Conservation (phyloP, 2,113 vertebrate species). For the Burhinus bistriatus region DNA sequence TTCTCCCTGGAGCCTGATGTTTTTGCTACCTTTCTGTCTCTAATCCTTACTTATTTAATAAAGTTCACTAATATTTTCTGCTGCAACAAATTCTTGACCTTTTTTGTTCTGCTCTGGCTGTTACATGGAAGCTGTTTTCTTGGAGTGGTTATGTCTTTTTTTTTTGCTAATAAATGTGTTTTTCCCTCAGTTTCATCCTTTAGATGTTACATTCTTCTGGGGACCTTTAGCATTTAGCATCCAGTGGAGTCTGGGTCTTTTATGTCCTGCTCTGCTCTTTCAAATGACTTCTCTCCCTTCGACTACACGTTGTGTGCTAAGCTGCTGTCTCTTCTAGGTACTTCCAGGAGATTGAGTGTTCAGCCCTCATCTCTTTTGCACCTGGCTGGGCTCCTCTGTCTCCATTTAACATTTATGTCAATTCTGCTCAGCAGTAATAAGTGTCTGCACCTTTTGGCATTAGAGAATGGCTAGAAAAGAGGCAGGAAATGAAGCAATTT, state of each 20-base stretch:
- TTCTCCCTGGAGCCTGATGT: not conserved
- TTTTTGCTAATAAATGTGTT: not conserved
- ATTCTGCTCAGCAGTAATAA: not conserved
- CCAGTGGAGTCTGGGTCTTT: not conserved
- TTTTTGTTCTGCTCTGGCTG: not conserved
- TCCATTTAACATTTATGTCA: not conserved
- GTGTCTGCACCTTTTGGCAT: not conserved
- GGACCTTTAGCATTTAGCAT: not conserved
- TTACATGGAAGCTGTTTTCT: not conserved
- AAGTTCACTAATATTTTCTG: not conserved
- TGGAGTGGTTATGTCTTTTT: not conserved
- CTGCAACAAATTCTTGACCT: not conserved
- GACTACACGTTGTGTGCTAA: not conserved
- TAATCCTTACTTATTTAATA: constrained; percentile 2
- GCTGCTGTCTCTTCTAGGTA: not conserved
- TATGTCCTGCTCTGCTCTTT: not conserved
- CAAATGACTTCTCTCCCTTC: not conserved
- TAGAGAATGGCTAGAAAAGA: not conserved
- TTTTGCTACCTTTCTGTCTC: not conserved
- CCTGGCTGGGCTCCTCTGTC: not conserved
- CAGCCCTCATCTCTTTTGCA: not conserved
- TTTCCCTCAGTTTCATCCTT: not conserved
- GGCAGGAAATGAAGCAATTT: not conserved
- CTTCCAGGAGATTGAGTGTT: not conserved
- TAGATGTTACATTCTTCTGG: not conserved